These are phyloP conservation scores for Lagopus leucura DNA, from an alignment of 2,113 vertebrate genomes.

Conservation along the genomic window DNA sequence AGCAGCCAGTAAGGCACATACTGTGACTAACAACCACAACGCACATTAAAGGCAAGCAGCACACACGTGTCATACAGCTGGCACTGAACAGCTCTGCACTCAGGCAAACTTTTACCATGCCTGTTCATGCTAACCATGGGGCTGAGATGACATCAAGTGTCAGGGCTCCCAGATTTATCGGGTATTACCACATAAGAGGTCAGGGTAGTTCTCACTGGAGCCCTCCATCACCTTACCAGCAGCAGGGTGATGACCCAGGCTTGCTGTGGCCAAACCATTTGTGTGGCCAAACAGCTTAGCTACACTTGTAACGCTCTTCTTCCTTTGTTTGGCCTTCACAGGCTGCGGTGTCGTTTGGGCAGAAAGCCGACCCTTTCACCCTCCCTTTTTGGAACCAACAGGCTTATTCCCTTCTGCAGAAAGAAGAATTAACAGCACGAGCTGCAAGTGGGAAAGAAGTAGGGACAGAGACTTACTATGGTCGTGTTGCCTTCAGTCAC, in stretches of 20 bases:
- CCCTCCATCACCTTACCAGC: neutral
- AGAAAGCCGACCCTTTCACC: accelerated
- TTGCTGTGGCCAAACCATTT: neutral
- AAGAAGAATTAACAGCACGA: accelerated
- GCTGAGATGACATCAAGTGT: accelerated
- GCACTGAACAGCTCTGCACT: neutral
- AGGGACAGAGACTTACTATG: conserved; percentile 69
- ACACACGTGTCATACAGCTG: accelerated
- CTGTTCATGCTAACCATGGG: neutral
- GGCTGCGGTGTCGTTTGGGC: neutral
- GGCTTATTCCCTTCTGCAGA: neutral
- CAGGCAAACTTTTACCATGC: accelerated
- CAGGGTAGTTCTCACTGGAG: accelerated
- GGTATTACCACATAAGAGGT: accelerated
- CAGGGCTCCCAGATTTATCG: neutral
- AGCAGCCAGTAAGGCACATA: neutral
- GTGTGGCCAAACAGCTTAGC: accelerated
- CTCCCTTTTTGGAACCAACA: no score
- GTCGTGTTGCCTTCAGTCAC: conserved; percentile 81
- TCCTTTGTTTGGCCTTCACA: neutral
- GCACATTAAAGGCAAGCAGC: accelerated
- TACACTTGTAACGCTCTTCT: accelerated
- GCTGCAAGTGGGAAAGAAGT: neutral
- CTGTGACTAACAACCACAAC: neutral
- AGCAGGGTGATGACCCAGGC: accelerated